Base-by-base conservation (phyloP, 1,140 invertebrate species). In the Cydia splendana region DNA sequence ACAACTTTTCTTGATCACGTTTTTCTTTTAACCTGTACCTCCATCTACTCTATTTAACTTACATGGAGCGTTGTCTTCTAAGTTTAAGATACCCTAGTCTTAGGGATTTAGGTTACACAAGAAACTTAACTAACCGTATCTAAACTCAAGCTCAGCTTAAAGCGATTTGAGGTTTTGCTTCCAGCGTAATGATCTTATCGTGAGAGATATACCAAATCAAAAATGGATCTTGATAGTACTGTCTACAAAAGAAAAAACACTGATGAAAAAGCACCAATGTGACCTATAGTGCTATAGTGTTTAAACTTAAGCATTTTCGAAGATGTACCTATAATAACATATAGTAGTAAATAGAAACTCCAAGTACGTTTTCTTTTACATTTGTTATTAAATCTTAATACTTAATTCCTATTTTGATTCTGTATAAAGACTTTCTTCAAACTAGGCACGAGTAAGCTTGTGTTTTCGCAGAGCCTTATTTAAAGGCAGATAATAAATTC, bases 31-130 rank as follows among this genome's bases (percentile, higher is more conserved):
- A 57, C 53, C 53, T 57, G 5, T 18, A 18, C 2, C n/a, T 18
- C 12, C 65, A 6, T 12, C 24, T 18, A 12, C n/a, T 28, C 65
- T 18, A 71, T 71, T 71, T 38, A 71, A 42, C 30, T 71, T 71
- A 69, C 65, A 69, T 34, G 2, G 67, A 38, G 67, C 28, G 67
- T 69, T 69, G 65, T 42, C 30, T 34, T 71, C 65, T 34, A 69
- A 71, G 15, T 38, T 71, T 71, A 38, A 38, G 67, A 71, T 71
- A 71, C 34, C 7, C 30, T 38, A 45, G 38, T 3, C 67, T 71
- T n/a, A 42, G 15, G 67, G 67, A 45, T 71, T 71, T 71, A 71
- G 67, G 67, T 71, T 71, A 71, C 67, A 71, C 67, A 42, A 71
- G 67, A 34, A 42, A 38, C 30, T 30, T 34, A 69, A 69, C 65